These are phyloP conservation scores for Lerema accius DNA, from an alignment of 1,140 invertebrate genomes.

Conservation along the genomic window DNA sequence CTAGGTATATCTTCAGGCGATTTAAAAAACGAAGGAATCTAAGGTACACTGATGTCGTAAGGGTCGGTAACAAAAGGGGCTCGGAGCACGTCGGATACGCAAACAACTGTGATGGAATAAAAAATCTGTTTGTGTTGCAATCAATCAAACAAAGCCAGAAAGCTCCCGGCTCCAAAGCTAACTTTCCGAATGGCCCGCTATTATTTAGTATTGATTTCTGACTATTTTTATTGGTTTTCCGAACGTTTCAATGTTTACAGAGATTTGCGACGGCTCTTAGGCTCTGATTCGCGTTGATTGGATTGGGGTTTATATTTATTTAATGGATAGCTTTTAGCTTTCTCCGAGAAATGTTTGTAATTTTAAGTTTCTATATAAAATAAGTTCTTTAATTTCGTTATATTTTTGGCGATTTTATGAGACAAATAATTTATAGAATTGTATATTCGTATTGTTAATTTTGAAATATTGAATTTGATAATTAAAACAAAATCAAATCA, in stretches of 20 bases:
- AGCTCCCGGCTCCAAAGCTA: conserved; percentile 57
- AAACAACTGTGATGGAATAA: conserved; percentile 60
- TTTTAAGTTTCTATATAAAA: neutral
- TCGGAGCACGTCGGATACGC: conserved; percentile 35
- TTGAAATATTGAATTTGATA: too few relatives aligned
- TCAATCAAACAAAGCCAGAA: conserved; percentile 70
- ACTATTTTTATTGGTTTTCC: conserved; percentile 60
- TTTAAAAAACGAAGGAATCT: conserved; percentile 20
- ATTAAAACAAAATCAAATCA: too few relatives aligned
- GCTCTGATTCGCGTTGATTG: conserved; percentile 49
- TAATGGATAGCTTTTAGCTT: conserved; percentile 4
- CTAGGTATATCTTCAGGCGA: too few relatives aligned
- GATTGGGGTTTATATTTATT: conserved; percentile 39
- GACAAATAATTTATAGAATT: too few relatives aligned
- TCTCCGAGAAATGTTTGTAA: neutral
- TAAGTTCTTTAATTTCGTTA: too few relatives aligned
- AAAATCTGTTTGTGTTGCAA: conserved; percentile 68
- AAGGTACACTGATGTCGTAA: conserved; percentile 29
- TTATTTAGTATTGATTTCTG: conserved; percentile 71
- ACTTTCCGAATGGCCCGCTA: conserved; percentile 59
- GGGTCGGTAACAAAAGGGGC: conserved; percentile 42
- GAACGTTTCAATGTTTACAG: conserved; percentile 57
- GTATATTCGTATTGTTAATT: too few relatives aligned
- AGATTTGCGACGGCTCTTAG: conserved; percentile 56
- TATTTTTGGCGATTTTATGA: too few relatives aligned